These are phyloP conservation scores for Oryzias celebensis DNA, from an alignment of 2,113 vertebrate genomes.

Conservation along the genomic window DNA sequence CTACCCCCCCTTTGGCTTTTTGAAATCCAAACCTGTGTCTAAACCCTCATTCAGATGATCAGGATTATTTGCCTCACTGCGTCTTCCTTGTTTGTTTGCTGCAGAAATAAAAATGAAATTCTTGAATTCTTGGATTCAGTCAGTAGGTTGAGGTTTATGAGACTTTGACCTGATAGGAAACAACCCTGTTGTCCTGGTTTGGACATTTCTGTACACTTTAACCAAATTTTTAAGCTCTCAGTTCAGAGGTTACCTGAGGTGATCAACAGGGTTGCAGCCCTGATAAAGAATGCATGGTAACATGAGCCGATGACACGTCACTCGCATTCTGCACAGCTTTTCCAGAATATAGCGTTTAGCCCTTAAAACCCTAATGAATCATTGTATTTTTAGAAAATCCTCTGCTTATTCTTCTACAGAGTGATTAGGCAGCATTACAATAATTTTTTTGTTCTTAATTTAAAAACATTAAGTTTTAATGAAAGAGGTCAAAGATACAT, in stretches of 20 bases:
- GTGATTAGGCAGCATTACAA: slow-evolving; percentile 38
- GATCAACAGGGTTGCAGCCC: slow-evolving; percentile 29
- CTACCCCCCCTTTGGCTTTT: slow-evolving; percentile 13
- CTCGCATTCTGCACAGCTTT: slow-evolving; percentile 31
- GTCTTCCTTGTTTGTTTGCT: slow-evolving; percentile 14
- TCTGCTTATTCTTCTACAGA: slow-evolving; percentile 46
- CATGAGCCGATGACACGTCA: slow-evolving; percentile 43
- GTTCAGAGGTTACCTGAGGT: slow-evolving; percentile 38
- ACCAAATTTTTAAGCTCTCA: slow-evolving; percentile 11
- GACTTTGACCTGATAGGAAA: too few relatives aligned
- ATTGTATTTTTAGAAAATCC: slow-evolving; percentile 70
- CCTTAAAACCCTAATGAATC: slow-evolving; percentile 53
- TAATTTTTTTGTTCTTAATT: slow-evolving; percentile 16
- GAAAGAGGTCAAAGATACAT: slow-evolving; percentile 1
- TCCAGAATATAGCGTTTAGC: slow-evolving; percentile 47
- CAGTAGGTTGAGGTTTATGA: too few relatives aligned
- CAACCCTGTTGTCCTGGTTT: too few relatives aligned
- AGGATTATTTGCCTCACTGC: slow-evolving; percentile 22
- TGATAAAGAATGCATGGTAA: slow-evolving; percentile 56
- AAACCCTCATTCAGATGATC: slow-evolving; percentile 32
- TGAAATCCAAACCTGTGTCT: slow-evolving; percentile 7
- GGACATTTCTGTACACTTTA: slow-evolving; percentile 12
- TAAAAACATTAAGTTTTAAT: slow-evolving; percentile 7
- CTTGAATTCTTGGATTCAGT: too few relatives aligned
- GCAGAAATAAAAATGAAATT: not conserved